These are phyloP conservation scores for Rhineura floridana DNA, from an alignment of 2,113 vertebrate species.

Conservation along the genomic window DNA sequence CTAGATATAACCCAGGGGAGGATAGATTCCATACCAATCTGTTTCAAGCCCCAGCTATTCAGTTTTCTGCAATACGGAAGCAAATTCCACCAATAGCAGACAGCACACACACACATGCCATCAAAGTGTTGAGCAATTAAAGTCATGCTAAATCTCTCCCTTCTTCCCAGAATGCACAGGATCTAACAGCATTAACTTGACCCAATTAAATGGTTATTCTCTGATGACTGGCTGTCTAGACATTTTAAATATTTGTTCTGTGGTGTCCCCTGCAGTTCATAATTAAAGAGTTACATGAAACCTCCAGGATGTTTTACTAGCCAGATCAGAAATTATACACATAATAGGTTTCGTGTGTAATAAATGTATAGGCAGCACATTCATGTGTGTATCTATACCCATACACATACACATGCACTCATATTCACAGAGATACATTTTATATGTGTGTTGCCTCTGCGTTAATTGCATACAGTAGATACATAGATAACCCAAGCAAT, in stretches of 20 bases:
- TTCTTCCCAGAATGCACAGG: conserved; percentile 13
- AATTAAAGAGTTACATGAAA: conserved; percentile 76
- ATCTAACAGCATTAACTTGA: conserved; percentile 60
- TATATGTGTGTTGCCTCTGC: neutral
- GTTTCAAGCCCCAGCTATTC: neutral
- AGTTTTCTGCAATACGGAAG: neutral
- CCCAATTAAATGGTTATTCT: conserved; percentile 72
- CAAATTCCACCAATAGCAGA: neutral
- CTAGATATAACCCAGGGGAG: neutral
- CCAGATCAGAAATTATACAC: conserved; percentile 74
- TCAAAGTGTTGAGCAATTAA: conserved; percentile 27
- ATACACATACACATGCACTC: neutral
- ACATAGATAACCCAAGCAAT: neutral
- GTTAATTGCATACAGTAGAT: neutral
- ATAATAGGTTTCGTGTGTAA: conserved; percentile 61
- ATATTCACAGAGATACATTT: too few species aligned
- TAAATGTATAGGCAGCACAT: conserved; percentile 62
- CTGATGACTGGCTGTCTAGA: conserved; percentile 76
- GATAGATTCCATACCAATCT: neutral
- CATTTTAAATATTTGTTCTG: conserved; percentile 78
- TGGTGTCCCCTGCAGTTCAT: conserved; percentile 75
- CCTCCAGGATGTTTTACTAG: conserved; percentile 74
- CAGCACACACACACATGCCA: neutral
- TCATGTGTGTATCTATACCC: neutral
- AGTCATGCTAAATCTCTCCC: conserved; percentile 9